Evolutionary conservation across 2,113 vertebrate species (phyloP), one percentile per base, ranked within the genome.

Genomic region (Syngnathus scovelli): DNA sequence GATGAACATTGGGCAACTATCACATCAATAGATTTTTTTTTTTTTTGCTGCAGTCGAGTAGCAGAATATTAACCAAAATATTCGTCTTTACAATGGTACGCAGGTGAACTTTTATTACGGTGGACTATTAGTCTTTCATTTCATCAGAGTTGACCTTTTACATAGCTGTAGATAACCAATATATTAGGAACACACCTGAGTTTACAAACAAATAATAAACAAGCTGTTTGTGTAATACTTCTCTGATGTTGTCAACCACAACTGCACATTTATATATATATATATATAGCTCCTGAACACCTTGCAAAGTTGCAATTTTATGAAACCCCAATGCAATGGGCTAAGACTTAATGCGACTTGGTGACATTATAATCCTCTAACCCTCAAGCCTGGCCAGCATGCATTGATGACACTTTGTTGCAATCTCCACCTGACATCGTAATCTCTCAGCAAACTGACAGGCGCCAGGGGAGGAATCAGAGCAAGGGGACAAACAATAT

Each of bases 361-460:
- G 62, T 72, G 73, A 74, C 71, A 52, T 65, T n/a, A 1, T 62
- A 39, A 74, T 65, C 70, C 63, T 51, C 37, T 55, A 73, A 52
- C 63, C 66, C 66, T 77, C 49, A 38, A 70, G 67, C 77, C 71
- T 73, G 78, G 71, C 69, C 78, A 79, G 61, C 73, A 54, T 68
- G 81, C 71, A 68, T 68, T 71, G 75, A 82, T 69, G 78, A 70
- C 84, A 79, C 82, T 84, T 64, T 43, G 39, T 27, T 58, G 72
- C 70, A 76, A 82, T 83, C 75, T 78, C 84, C 82, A 86, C 80
- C 77, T 83, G 79, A 77, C 87, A 62, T 79, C 80, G 72, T 85
- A 87, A 87, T 85, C 84, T 85, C 76, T 87, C 70, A 71, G 75
- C 77, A 88, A 86, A 88, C 84, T 84, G 72, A 61, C 76, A 84